Conservation (phyloP, 2,888 invertebrate species). For the Linnaemya tessellans region DNA sequence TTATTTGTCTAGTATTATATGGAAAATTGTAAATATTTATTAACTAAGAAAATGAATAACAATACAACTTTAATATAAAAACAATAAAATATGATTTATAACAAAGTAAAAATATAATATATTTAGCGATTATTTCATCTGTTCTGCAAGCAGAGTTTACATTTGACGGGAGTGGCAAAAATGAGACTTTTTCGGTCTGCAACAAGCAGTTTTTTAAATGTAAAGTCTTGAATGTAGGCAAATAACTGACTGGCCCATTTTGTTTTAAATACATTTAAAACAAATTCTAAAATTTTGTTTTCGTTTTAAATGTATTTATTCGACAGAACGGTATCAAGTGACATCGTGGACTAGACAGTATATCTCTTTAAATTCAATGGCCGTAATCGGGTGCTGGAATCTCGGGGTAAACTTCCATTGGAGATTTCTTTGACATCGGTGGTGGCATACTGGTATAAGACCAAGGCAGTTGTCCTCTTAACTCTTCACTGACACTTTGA, state of each 20-base stretch:
- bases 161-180: background rate
- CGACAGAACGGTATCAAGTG: too few relatives aligned
- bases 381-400: slow-evolving; percentile 86
- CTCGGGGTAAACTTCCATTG: slow-evolving; percentile 85
- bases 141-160: background rate
- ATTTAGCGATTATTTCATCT: background rate
- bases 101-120: background rate
- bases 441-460: slow-evolving; percentile 83
- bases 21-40: slow-evolving; percentile 43
- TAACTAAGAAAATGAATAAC: background rate
- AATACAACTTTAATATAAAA: background rate
- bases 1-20: slow-evolving; percentile 57
- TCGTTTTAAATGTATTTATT: too few relatives aligned
- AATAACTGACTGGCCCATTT: too few relatives aligned
- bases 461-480: slow-evolving; percentile 86
- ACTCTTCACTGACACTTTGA: slow-evolving; percentile 82
- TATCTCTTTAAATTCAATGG: slow-evolving; percentile 19
- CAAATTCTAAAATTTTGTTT: too few relatives aligned
- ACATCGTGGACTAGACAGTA: too few relatives aligned
- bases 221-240: background rate
- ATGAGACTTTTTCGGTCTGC: background rate
- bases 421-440: slow-evolving; percentile 77
- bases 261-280: too few relatives aligned
- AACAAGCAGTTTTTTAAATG: background rate
- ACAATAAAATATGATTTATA: background rate